Evolutionary conservation across 2,888 invertebrate species (phyloP), one percentile per base, ranked within the genome.

Genomic region (Trilocha varians): DNA sequence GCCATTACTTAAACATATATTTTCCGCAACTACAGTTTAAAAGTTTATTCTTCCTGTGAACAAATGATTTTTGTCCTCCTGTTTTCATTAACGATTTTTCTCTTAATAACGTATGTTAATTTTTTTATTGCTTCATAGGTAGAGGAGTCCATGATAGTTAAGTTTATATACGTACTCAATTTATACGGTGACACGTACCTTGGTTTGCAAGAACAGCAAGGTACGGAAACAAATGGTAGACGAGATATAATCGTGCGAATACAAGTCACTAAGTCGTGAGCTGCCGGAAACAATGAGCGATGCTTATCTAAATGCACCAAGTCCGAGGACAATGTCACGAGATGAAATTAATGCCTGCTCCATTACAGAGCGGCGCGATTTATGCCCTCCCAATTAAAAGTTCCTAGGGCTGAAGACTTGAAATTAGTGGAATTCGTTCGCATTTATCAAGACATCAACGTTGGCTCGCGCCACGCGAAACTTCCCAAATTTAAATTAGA

Each of bases 401-500:
- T 84, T 80, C 69, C 62, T 61, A 69, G 70, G 70, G 68, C 70
- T 80, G 78, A 79, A 78, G 76, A 79, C 75, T 71, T 64, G 70
- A 75, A 83, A 85, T 85, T 84, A 85, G 83, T 80, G 76, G 78
- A 80, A 84, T 78, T 78, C 73, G 70, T 70, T 69, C 71, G 72
- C 78, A 85, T 84, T 85, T 84, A 84, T 85, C 85, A 85, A 85
- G 82, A 80, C 84, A 85, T 85, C 85, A 85, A 73, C 78, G 75
- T 76, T 67, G 79, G 74, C 74, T 68, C 75, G 76, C 74, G 72
- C 78, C 68, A 70, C 78, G 79, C 75, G 76, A 80, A 85, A 85
- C 82, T 85, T 85, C 84, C 85, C 78, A 85, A 85, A 85, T 85
- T 85, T 85, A 85, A 85, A 85, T 85, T 85, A 85, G 82, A 85